Percentiles rank a stretch among this genome's conserved stretches.
Evolutionary conservation across 2,113 vertebrate species (phyloP).

Genomic region (Chionis minor): DNA sequence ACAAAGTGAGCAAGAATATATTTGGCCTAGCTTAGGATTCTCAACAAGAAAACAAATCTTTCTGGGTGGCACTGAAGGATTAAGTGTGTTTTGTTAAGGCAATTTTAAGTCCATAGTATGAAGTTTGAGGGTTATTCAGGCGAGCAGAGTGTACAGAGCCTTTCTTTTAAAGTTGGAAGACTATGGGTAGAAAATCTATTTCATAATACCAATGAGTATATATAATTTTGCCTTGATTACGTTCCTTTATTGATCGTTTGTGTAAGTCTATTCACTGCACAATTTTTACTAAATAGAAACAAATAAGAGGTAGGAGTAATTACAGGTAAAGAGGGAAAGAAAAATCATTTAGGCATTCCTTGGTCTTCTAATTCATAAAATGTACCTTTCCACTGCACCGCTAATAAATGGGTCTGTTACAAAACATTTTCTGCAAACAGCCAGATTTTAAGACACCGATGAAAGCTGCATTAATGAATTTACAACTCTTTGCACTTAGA

Average conservation of each 20-base stretch:
- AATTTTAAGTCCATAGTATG: not conserved
- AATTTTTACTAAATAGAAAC: not conserved
- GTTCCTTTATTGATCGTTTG: not conserved
- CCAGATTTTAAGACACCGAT: not conserved
- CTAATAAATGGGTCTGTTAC: not conserved
- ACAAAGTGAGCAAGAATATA: not conserved
- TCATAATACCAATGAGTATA: not conserved
- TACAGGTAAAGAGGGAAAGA: not conserved
- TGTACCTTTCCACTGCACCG: not conserved
- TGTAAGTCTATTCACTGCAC: not conserved
- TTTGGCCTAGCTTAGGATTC: not conserved
- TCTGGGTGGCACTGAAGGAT: not conserved
- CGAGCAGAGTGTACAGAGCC: not conserved
- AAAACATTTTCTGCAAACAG: not conserved
- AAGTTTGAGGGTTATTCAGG: not conserved
- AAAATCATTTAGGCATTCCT: not conserved
- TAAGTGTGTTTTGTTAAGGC: not conserved
- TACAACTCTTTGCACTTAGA: slow-evolving; percentile 72
- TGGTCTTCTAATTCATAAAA: not conserved
- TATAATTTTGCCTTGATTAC: not conserved
- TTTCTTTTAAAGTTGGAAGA: not conserved
- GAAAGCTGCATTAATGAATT: not conserved
- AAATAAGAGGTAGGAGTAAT: not conserved
- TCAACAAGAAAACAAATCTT: not conserved
- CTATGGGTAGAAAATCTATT: not conserved